Base-by-base conservation (phyloP, 2,888 invertebrate genomes). In the Nycteola revayana region DNA sequence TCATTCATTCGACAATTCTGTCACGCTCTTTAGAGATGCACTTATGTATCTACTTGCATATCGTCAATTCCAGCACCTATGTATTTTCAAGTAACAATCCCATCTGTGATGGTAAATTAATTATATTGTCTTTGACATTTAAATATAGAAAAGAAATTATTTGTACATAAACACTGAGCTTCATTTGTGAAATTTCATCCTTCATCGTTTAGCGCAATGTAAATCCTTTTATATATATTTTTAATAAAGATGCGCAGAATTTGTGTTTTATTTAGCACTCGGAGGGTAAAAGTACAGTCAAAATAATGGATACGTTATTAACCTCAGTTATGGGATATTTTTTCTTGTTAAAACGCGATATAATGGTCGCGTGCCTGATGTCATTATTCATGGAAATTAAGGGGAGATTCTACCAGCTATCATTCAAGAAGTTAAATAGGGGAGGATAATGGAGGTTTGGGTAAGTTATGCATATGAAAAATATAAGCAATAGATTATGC, bases 181-280 rank as follows among this genome's bases (percentile, higher is more conserved):
- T 56, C 35, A 46, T 53, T 53, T 43, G 32, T 26, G 38, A 32
- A 21, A 38, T 34, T 35, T 38, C 25, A 23, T 42, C 48, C 40
- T 30, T 31, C 18, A 30, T 14, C 2, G 5, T 38, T 10, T 39
- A 43, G 41, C 14, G 20, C 27, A 43, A 52, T 48, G 36, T 51
- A 49, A 57, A 43, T 51, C 53, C 52, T 77, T 74, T 71, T 71
- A 66, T 71, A 65, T 43, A 32, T 50, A 66, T 75, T 56, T 73
- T 69, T 39, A 84, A 80, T 81, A 82, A 83, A 84, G 61, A 51
- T 56, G 60, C 60, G 58, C 30, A 48, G 64, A 75, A 73, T 70
- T 60, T 64, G 73, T 62, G 73, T 84, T 83, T 84, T 58, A 84
- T 81, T 84, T 68, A 26, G 48, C 54, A 50, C 46, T 32, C 34